phyloP scores from a whole-genome alignment of 2,797 vertebrate species.

The Scolopax rusticola region DNA sequence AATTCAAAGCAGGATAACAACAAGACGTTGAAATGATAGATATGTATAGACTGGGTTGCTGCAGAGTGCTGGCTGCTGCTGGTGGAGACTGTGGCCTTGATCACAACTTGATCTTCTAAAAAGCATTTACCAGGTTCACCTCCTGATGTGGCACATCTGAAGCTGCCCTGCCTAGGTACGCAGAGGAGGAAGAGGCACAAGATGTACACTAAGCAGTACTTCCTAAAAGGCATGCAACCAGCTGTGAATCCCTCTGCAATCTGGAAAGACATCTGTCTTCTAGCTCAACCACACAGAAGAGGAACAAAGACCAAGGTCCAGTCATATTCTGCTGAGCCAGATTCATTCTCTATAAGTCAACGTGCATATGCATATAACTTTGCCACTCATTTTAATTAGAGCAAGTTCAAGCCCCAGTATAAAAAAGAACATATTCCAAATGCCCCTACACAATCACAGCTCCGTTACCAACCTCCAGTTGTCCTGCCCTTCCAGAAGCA shows the following conservation, averaged over 20 bases:
- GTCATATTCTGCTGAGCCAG: background rate
- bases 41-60: background rate
- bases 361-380: background rate
- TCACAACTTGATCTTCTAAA: background rate
- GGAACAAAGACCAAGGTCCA: background rate
- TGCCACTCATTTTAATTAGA: background rate
- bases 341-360: background rate
- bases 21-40: background rate
- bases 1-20: background rate
- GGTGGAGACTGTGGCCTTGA: background rate
- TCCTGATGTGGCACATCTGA: background rate
- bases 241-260: background rate
- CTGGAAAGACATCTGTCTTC: background rate
- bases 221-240: background rate
- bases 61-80: background rate
- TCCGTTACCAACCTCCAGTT: conserved; percentile 85
- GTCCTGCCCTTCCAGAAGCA: conserved; percentile 69
- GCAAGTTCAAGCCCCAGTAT: background rate
- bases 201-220: background rate
- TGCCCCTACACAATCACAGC: background rate
- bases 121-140: background rate
- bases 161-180: background rate
- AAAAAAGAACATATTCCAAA: background rate
- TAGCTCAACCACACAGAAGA: background rate
- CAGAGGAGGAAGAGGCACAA: fast-evolving